Percentiles rank a stretch among this genome's conserved stretches.
phyloP scores from a whole-genome alignment of 2,888 invertebrate species.

The Masnerella sp. region DNA sequence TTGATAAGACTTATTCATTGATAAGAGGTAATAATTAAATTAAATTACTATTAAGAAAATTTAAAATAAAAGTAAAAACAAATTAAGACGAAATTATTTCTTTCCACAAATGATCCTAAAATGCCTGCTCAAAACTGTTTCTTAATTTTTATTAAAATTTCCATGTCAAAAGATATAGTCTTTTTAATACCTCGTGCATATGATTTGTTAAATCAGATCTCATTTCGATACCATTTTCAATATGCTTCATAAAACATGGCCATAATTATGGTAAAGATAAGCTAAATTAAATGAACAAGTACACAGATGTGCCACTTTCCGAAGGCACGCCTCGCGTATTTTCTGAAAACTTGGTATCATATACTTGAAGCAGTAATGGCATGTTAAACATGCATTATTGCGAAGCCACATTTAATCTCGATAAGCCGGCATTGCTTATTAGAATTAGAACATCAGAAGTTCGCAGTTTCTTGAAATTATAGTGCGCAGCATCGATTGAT shows the following conservation, averaged over 20 bases:
- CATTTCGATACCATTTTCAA: no score
- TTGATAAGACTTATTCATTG: no score
- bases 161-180: no score
- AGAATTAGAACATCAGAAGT: slow-evolving; percentile 1
- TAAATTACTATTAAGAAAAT: no score
- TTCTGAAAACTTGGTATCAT: background rate
- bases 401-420: slow-evolving; percentile 7
- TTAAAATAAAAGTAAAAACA: no score
- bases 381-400: slow-evolving; percentile 21
- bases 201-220: no score
- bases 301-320: slow-evolving; percentile 5
- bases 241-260: background rate
- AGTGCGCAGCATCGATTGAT: background rate
- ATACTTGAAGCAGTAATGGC: slow-evolving; percentile 9
- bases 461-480: slow-evolving; percentile 10
- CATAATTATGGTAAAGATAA: background rate
- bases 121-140: no score
- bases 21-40: no score
- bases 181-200: no score
- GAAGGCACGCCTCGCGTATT: background rate
- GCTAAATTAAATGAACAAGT: slow-evolving; percentile 3
- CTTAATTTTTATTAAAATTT: no score
- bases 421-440: slow-evolving; percentile 14
- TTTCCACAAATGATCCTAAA: no score
- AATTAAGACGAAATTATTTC: no score